These are phyloP conservation scores for Branchinecta sandiegonensis DNA, from an alignment of 2,888 invertebrate genomes.

Conservation along the genomic window DNA sequence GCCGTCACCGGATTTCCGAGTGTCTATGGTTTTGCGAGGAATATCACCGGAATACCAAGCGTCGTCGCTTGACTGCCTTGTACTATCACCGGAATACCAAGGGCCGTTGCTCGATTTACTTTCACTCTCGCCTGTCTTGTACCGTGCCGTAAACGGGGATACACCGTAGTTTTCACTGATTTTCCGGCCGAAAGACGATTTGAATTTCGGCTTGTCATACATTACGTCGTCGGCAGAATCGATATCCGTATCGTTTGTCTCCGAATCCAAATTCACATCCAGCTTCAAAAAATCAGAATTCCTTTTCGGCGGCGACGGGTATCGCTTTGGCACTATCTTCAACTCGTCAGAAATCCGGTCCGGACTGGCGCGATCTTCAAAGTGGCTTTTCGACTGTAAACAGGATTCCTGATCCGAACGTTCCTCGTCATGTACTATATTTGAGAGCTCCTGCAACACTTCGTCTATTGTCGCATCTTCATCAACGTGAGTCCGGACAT, in stretches of 20 bases:
- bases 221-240: background rate
- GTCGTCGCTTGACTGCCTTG: background rate
- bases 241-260: background rate
- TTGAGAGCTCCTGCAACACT: slow-evolving; percentile 5
- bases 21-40: background rate
- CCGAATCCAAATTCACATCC: slow-evolving; percentile 1
- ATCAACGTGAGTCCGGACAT: background rate
- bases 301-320: background rate
- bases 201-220: background rate
- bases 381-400: background rate
- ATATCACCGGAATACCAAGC: no score
- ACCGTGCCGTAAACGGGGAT: no score
- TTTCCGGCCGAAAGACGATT: background rate
- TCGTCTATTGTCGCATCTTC: background rate
- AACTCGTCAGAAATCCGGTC: background rate
- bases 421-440: background rate
- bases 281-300: background rate
- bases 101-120: no score
- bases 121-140: no score
- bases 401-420: background rate
- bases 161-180: background rate
- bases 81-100: no score
- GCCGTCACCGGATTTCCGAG: background rate
- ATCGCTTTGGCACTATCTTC: slow-evolving; percentile 9
- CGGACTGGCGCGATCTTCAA: slow-evolving; percentile 12